phyloP scores from a whole-genome alignment of 2,888 invertebrate species.

The Eilema griseolum region DNA sequence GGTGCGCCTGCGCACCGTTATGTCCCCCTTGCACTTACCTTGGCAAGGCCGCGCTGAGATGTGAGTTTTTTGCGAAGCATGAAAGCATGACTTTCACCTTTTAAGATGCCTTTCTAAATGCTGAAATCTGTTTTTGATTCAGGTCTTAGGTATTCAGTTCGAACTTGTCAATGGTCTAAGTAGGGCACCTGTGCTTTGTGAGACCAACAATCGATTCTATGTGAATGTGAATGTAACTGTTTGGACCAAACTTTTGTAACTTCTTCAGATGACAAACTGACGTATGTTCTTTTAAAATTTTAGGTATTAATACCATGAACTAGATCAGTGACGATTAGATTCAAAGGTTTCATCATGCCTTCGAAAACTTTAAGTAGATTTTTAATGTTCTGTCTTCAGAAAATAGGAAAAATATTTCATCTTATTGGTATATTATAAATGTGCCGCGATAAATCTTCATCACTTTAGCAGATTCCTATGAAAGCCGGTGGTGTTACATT shows the following conservation, averaged over 20 bases:
- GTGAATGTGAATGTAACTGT: conserved; percentile 13
- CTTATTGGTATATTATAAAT: background rate
- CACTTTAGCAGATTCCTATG: background rate
- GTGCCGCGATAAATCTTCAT: background rate
- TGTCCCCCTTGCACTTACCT: conserved; percentile 85
- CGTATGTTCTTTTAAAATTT: background rate
- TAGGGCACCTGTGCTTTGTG: conserved; percentile 21
- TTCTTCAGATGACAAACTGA: background rate
- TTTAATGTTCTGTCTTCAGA: background rate
- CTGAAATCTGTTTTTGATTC: conserved; percentile 64
- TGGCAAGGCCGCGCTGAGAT: conserved; percentile 84
- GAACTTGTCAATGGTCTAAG: conserved; percentile 19
- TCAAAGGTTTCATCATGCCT: background rate
- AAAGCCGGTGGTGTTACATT: background rate
- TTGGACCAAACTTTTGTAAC: conserved; percentile 13
- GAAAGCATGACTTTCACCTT: conserved; percentile 86
- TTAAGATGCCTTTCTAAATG: conserved; percentile 83
- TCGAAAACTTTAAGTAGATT: background rate
- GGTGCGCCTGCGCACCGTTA: conserved; percentile 77
- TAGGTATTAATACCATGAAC: background rate
- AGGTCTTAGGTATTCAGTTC: conserved; percentile 47
- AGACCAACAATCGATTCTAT: conserved; percentile 12
- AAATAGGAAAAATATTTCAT: background rate
- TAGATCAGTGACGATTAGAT: background rate
- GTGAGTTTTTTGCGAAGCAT: conserved; percentile 83